phyloP scores from a whole-genome alignment of 2,797 vertebrate genomes.

The Austrolebias charrua region DNA sequence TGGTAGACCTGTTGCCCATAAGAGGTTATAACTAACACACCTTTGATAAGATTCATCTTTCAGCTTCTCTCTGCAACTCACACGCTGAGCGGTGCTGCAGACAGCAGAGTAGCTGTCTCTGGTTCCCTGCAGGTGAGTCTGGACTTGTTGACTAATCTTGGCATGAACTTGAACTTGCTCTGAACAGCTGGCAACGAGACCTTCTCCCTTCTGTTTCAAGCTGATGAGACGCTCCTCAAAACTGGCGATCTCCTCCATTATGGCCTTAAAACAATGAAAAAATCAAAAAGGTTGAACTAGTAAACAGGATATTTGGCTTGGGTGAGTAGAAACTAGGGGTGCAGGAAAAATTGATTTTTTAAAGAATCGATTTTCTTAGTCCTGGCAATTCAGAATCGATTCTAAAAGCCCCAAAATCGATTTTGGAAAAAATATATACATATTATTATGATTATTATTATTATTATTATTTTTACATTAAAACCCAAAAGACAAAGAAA shows the following conservation, averaged over 20 bases:
- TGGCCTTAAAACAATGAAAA: constrained; percentile 78
- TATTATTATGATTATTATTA: too few species aligned
- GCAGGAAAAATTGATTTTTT: too few species aligned
- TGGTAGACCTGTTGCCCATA: constrained; percentile 85
- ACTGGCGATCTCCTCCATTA: constrained; percentile 95
- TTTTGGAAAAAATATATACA: too few species aligned
- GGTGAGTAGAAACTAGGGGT: too few species aligned
- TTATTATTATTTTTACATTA: too few species aligned
- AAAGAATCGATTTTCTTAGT: too few species aligned
- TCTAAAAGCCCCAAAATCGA: too few species aligned
- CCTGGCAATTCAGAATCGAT: too few species aligned
- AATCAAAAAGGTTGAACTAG: background rate
- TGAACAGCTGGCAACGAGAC: constrained; percentile 83
- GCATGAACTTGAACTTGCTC: constrained; percentile 90
- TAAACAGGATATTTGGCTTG: too few species aligned
- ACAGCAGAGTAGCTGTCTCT: constrained; percentile 95
- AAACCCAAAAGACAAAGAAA: too few species aligned
- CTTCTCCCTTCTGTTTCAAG: constrained; percentile 87
- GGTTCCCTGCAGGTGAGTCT: constrained; percentile 89
- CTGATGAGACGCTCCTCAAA: constrained; percentile 91
- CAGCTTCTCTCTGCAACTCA: constrained; percentile 65
- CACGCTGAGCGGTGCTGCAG: constrained; percentile 94
- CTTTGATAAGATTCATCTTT: background rate
- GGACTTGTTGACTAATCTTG: constrained; percentile 89
- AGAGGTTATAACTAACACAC: background rate